phyloP scores from a whole-genome alignment of 1,140 invertebrate species.

The Drosophila pallidifrons region DNA sequence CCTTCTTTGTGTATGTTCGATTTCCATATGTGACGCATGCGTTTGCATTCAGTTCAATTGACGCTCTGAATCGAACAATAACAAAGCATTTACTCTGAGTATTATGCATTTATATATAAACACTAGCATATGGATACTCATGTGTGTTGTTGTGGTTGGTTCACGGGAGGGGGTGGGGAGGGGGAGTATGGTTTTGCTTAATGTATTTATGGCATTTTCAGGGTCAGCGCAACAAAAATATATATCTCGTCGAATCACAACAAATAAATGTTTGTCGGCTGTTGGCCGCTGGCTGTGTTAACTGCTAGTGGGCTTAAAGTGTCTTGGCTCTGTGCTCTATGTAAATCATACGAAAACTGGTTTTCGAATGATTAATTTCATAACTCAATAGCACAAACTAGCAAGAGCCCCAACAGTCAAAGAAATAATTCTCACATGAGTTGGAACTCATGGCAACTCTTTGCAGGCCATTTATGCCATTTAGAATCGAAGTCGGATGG shows the following conservation, averaged over 20 bases:
- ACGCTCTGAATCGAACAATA: slow-evolving; percentile 53
- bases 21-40: slow-evolving; percentile 9
- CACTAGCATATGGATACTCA: slow-evolving; percentile 20
- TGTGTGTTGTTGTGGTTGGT: neutral
- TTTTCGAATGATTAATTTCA: slow-evolving; percentile 78
- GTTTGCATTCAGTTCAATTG: slow-evolving; percentile 61
- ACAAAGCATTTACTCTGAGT: slow-evolving; percentile 67
- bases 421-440: slow-evolving; percentile 60
- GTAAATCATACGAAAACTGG: slow-evolving; percentile 73
- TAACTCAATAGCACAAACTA: slow-evolving; percentile 66
- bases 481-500: slow-evolving; percentile 1
- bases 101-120: slow-evolving; percentile 31
- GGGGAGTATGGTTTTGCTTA: slow-evolving; percentile 67
- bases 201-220: slow-evolving; percentile 82
- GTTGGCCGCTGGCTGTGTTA: slow-evolving; percentile 31
- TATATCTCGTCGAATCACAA: slow-evolving; percentile 52
- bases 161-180: slow-evolving; percentile 2
- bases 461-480: slow-evolving; percentile 6
- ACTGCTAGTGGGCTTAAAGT: slow-evolving; percentile 74
- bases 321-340: slow-evolving; percentile 69
- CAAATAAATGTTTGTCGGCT: slow-evolving; percentile 77
- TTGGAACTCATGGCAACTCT: slow-evolving; percentile 10
- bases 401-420: slow-evolving; percentile 33
- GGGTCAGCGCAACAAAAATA: slow-evolving; percentile 63
- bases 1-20: slow-evolving; percentile 10